These are phyloP conservation scores for Lagopus leucura DNA, from an alignment of 2,113 vertebrate species.

Conservation along the genomic window DNA sequence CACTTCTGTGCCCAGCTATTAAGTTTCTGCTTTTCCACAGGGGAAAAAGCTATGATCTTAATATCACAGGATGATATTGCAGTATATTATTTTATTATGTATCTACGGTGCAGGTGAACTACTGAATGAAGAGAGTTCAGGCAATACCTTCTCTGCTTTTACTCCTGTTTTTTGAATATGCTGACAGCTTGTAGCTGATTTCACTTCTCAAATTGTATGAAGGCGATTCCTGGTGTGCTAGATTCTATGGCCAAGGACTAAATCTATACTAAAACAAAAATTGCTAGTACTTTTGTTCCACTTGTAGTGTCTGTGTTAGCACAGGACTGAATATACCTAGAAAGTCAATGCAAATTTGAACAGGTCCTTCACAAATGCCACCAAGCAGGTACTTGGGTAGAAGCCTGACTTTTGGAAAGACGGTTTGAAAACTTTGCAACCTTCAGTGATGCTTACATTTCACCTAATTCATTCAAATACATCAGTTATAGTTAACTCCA, in stretches of 20 bases:
- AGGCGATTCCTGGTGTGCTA: not conserved
- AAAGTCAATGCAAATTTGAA: not conserved
- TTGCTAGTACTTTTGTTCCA: not conserved
- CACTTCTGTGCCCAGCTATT: slow-evolving; percentile 37
- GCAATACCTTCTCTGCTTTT: not conserved
- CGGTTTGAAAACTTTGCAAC: not conserved
- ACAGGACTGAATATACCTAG: not conserved
- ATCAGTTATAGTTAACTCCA: not conserved
- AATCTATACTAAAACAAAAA: not conserved
- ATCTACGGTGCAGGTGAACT: not conserved
- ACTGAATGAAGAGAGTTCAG: not conserved
- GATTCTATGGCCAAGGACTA: not conserved
- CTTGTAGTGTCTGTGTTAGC: not conserved
- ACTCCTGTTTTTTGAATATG: not conserved
- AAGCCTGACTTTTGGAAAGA: not conserved
- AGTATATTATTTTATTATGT: slow-evolving; percentile 10
- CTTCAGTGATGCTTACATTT: not conserved
- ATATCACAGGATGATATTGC: not conserved
- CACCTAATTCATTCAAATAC: not conserved
- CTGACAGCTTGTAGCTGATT: not conserved
- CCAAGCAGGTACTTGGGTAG: not conserved
- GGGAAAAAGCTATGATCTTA: slow-evolving; percentile 7
- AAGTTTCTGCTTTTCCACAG: slow-evolving; percentile 29
- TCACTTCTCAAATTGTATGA: not conserved
- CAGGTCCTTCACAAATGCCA: not conserved